phyloP scores from a whole-genome alignment of 2,888 invertebrate genomes.

The Hetaerina titia region DNA sequence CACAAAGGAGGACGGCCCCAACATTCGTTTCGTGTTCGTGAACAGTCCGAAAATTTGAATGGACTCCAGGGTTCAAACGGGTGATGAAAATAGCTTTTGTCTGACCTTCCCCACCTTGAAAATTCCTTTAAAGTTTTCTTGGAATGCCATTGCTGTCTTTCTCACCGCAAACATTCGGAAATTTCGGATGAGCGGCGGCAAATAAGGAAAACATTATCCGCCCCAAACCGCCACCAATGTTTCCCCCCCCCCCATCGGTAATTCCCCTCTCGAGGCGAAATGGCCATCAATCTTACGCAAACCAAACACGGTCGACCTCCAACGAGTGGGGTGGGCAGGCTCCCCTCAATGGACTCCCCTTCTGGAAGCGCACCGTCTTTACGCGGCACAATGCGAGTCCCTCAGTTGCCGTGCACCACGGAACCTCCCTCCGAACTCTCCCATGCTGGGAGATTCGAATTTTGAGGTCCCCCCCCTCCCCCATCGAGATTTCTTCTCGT shows the following conservation, averaged over 20 bases:
- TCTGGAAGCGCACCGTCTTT: background rate
- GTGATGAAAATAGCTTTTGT: slow-evolving; percentile 16
- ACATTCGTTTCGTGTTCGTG: background rate
- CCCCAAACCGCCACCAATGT: background rate
- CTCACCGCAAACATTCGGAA: background rate
- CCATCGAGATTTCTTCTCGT: background rate
- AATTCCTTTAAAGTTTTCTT: background rate
- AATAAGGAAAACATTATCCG: background rate
- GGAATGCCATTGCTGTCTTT: background rate
- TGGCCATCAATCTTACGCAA: slow-evolving; percentile 27
- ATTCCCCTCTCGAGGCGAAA: background rate
- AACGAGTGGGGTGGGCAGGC: background rate
- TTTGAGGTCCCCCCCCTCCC: background rate
- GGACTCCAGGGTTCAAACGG: background rate
- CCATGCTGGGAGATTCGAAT: background rate
- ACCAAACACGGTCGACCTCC: background rate
- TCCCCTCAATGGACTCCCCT: background rate
- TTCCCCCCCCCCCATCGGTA: background rate
- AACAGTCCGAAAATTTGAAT: background rate
- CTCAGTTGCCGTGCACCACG: background rate
- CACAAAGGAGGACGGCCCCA: background rate
- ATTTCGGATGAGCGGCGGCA: background rate
- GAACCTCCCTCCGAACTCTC: background rate
- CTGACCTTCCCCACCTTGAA: background rate
- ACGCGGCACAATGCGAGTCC: background rate